Conservation (phyloP, 92 coral and sea anemone species). For the Isaurus tuberculatus region DNA sequence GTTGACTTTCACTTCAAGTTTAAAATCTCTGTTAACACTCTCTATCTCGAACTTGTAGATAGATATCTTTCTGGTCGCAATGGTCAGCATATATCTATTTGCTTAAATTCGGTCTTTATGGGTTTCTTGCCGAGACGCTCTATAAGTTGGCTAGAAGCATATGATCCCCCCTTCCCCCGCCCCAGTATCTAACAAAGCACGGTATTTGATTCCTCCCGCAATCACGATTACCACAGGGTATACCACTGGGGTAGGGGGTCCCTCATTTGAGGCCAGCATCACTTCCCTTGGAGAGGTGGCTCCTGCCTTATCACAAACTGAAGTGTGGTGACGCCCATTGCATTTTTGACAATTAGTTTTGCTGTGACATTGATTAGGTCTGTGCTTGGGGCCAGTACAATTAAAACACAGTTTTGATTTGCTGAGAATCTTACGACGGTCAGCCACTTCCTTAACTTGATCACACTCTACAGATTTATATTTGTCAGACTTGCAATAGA, state of each 20-base stretch:
- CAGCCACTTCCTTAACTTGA: not conserved
- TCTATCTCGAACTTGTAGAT: constrained; percentile 59
- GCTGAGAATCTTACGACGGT: no score
- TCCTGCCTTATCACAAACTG: not conserved
- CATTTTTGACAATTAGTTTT: constrained; percentile 4
- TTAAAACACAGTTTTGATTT: no score
- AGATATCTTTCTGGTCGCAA: constrained; percentile 64
- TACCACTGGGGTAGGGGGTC: constrained; percentile 58
- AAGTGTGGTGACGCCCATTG: constrained; percentile 17
- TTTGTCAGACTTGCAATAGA: not conserved
- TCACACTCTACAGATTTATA: not conserved
- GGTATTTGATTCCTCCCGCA: constrained; percentile 63
- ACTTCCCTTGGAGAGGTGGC: not conserved
- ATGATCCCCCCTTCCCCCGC: constrained; percentile 80
- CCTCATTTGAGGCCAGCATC: constrained; percentile 22
- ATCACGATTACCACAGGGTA: constrained; percentile 65
- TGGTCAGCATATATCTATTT: not conserved
- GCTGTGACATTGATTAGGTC: no score
- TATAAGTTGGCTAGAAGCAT: constrained; percentile 70
- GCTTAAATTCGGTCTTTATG: constrained; percentile 64
- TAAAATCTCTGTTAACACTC: constrained; percentile 55
- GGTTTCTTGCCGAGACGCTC: constrained; percentile 65
- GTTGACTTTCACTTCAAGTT: constrained; percentile 48
- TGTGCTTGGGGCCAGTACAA: no score
- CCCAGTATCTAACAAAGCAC: constrained; percentile 73